Conservation (phyloP, 2,113 vertebrate species). For the Triplophysa rosa region DNA sequence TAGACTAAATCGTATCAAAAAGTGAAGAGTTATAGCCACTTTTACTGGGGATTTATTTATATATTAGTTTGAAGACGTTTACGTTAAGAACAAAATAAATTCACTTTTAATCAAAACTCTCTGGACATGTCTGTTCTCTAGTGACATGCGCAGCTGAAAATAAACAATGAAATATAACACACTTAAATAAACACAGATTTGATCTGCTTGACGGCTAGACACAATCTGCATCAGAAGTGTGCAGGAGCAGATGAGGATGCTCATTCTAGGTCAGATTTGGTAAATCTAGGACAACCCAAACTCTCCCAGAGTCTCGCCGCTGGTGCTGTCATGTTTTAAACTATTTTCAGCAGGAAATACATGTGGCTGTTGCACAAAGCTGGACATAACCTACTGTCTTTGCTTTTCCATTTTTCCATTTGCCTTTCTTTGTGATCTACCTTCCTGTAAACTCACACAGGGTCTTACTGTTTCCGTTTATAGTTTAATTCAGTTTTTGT, state of each 20-base stretch:
- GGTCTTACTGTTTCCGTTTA: not conserved
- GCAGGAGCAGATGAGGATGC: constrained; percentile 73
- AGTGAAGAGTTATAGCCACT: not conserved
- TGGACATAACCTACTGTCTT: constrained; percentile 6
- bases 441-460: not conserved
- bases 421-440: not conserved
- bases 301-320: constrained; percentile 70
- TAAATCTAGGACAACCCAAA: constrained; percentile 75
- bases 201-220: constrained; percentile 68
- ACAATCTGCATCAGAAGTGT: constrained; percentile 40
- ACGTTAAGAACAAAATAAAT: not conserved
- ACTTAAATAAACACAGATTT: constrained; percentile 77
- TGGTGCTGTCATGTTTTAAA: constrained; percentile 75
- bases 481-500: not conserved
- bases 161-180: constrained; percentile 73
- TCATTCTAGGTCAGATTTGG: constrained; percentile 76
- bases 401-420: not conserved
- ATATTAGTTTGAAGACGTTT: not conserved
- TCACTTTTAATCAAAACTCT: not conserved
- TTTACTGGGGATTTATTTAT: not conserved
- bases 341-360: constrained; percentile 71
- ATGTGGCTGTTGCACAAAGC: constrained; percentile 41
- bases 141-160: constrained; percentile 42
- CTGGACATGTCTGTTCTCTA: constrained; percentile 4
- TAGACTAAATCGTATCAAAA: not conserved